Percentiles rank a stretch among this genome's conserved stretches.
phyloP scores from a whole-genome alignment of 2,888 invertebrate genomes.

The Dioctria rufipes region DNA sequence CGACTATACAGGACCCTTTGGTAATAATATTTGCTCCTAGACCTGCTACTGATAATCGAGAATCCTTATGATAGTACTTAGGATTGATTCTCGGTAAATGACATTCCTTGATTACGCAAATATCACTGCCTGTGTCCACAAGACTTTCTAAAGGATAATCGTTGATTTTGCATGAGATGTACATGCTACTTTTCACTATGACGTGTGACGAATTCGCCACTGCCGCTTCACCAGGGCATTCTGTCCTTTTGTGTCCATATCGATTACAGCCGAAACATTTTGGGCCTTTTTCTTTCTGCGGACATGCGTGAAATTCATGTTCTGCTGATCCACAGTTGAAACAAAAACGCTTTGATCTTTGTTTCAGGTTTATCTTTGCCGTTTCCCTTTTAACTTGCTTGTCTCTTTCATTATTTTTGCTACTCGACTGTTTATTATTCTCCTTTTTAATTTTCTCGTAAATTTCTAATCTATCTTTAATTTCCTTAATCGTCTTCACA shows the following conservation, averaged over 20 bases:
- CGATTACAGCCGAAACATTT: constrained; percentile 12
- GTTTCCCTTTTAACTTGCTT: background rate
- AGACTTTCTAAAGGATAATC: background rate
- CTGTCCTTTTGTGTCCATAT: background rate
- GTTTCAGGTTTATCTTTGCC: background rate
- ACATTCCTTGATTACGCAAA: background rate
- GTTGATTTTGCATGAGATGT: background rate
- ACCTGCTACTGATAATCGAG: background rate
- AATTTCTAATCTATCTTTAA: constrained; percentile 1
- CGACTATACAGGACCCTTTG: constrained; percentile 13
- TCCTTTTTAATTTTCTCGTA: background rate
- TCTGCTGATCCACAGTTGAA: background rate
- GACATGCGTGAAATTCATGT: background rate
- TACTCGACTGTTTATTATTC: background rate
- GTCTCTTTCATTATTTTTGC: background rate
- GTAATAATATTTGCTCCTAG: background rate
- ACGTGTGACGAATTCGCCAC: background rate
- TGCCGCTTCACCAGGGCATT: background rate
- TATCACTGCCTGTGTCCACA: background rate
- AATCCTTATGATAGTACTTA: constrained; percentile 2
- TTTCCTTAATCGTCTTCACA: background rate
- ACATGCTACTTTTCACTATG: constrained; percentile 3
- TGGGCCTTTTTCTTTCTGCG: constrained; percentile 6
- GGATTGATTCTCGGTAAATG: background rate
- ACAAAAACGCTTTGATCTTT: constrained; percentile 1